Percentiles rank a stretch among this genome's conserved stretches.
Evolutionary conservation across 2,797 vertebrate genomes (phyloP).

Genomic region (Fistularia tabacaria): DNA sequence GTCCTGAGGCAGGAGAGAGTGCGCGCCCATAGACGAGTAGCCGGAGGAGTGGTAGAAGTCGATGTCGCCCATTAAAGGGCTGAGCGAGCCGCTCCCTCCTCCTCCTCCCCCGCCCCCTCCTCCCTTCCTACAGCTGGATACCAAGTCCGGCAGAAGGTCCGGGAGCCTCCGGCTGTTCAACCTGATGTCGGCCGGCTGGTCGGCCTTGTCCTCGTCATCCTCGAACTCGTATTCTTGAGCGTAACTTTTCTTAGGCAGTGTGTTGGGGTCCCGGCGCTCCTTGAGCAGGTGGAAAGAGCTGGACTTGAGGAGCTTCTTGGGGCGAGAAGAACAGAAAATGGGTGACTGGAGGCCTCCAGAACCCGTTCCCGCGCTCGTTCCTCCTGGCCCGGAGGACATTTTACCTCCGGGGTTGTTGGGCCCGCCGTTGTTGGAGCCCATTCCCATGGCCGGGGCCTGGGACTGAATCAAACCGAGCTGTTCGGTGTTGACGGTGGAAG

Average conservation of each 20-base stretch:
- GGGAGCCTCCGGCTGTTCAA: constrained; percentile 87
- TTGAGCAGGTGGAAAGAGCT: constrained; percentile 91
- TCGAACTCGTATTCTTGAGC: constrained; percentile 97
- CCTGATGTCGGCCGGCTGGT: constrained; percentile 88
- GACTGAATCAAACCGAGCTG: constrained; percentile 90
- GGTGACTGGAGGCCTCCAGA: constrained; percentile 83
- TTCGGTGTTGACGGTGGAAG: constrained; percentile 90
- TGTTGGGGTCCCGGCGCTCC: constrained; percentile 84
- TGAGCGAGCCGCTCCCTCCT: constrained; percentile 74
- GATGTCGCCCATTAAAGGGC: constrained; percentile 86
- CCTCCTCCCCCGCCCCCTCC: constrained; percentile 69
- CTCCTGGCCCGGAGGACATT: constrained; percentile 62
- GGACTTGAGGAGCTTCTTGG: constrained; percentile 92
- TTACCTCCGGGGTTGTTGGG: constrained; percentile 70
- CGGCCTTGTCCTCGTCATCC: constrained; percentile 90
- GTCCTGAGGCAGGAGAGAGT: constrained; percentile 75
- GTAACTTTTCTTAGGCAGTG: constrained; percentile 89
- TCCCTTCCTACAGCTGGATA: constrained; percentile 88
- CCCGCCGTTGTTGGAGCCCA: constrained; percentile 63
- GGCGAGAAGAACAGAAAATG: constrained; percentile 91
- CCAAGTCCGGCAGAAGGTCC: constrained; percentile 85
- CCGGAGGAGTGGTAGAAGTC: constrained; percentile 82
- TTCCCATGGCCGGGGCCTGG: constrained; percentile 67
- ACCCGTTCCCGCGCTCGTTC: constrained; percentile 53
- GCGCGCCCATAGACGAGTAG: constrained; percentile 75